Percentiles rank a stretch among this genome's conserved stretches.
phyloP scores from a whole-genome alignment of 2,797 vertebrate species.

The Odontamblyopus lacepedii region DNA sequence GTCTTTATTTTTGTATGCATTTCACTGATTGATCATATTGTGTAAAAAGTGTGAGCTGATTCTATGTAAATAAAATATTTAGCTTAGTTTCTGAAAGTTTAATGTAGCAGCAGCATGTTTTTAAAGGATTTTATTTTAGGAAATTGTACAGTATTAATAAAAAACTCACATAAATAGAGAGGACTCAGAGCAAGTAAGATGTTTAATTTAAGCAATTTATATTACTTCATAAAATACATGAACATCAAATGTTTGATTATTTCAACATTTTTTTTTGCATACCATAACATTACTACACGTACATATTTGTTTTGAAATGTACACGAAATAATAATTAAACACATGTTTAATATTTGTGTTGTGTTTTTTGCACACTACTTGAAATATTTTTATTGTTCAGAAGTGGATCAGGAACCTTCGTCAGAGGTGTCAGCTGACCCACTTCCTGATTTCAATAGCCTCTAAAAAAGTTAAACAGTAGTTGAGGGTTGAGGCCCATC shows the following conservation, averaged over 20 bases:
- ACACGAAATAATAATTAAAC: background rate
- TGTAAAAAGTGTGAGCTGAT: constrained; percentile 2
- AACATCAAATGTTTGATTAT: background rate
- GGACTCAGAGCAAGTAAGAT: background rate
- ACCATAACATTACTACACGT: background rate
- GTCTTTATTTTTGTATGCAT: background rate
- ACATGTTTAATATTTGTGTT: no score
- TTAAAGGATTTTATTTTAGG: background rate
- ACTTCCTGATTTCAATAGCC: no score
- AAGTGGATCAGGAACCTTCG: no score
- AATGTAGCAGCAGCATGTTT: background rate
- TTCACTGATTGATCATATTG: constrained; percentile 1
- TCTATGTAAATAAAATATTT: background rate
- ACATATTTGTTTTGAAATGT: background rate
- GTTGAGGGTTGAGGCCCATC: no score
- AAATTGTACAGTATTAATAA: background rate
- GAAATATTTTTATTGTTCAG: no score
- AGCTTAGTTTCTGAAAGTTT: background rate
- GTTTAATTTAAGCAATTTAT: background rate
- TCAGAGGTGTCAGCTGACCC: no score
- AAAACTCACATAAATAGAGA: background rate
- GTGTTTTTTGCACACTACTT: no score
- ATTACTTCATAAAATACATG: background rate
- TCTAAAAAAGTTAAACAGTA: no score
- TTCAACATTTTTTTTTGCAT: background rate